Base-by-base conservation (phyloP, 2,888 invertebrate genomes). In the Pollenia angustigena region DNA sequence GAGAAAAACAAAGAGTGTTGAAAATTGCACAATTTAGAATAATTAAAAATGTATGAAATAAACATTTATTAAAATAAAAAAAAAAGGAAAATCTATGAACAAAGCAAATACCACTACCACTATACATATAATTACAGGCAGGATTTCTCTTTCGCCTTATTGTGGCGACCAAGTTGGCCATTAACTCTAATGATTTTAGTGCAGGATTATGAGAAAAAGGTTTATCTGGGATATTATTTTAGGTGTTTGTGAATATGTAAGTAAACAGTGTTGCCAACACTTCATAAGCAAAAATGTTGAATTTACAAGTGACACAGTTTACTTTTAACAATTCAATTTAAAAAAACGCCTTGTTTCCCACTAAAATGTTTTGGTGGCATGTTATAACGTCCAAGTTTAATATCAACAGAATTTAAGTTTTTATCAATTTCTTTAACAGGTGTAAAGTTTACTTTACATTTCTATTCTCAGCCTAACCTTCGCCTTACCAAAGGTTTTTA, bases 1-100 rank as follows among this genome's bases (percentile, higher is more conserved):
- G 50, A 32, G 16, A n/a, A 40, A 44, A 50, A 16, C 14, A 60
- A 71, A 71, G 50, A 23, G 68, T 82, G 68, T 52, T 68, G 79
- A 74, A 79, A 71, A 72, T 76, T 80, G 50, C 44, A 74, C 87
- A 87, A 84, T 84, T 87, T 74, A 78, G 68, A 68, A 23, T 66
- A 81, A 81, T 87, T 81, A 87, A 84, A 83, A 81, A 60, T 74
- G 32, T 14, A 80, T 71, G 66, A 64, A 50, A 66, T 54, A 76
- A 60, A 81, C 23, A 68, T 83, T 86, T 75, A 66, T 80, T 58
- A 50, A 76, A 72, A 66, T 42, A 66, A 32, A 50, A 69, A 69
- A 32, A 32, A 32, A 32, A 32, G 32, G 32, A 32, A 32, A 62
- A 64, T 54, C 4, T 14, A 46, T 75, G 16, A 16, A 60, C 40